These are phyloP conservation scores for Colletes collaris DNA, from an alignment of 2,888 invertebrate species.

Conservation along the genomic window DNA sequence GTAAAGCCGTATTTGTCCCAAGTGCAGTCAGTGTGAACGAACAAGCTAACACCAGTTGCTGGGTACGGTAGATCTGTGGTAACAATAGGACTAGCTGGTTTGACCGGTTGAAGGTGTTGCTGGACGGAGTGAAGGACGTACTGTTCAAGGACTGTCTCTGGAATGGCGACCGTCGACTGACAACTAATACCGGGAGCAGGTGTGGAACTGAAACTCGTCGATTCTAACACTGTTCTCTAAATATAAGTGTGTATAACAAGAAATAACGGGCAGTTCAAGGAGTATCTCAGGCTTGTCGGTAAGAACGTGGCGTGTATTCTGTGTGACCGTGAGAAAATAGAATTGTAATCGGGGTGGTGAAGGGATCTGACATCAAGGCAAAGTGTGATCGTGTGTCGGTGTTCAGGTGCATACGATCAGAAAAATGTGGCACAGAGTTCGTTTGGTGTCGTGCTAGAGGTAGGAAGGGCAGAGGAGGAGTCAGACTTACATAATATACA, in stretches of 20 bases:
- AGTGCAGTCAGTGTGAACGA: constrained; percentile 80
- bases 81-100: constrained; percentile 64
- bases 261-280: constrained; percentile 29
- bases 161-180: constrained; percentile 55
- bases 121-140: constrained; percentile 21
- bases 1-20: constrained; percentile 80
- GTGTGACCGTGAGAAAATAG: constrained; percentile 37
- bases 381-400: constrained; percentile 19
- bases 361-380: constrained; percentile 26
- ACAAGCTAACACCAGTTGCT: constrained; percentile 83
- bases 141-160: constrained; percentile 36
- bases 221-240: constrained; percentile 69
- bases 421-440: constrained; percentile 9
- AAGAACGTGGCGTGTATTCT: constrained; percentile 13
- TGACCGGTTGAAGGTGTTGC: constrained; percentile 59
- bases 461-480: constrained; percentile 85
- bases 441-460: constrained; percentile 66
- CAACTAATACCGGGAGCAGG: constrained; percentile 64
- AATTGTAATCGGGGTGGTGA: constrained; percentile 15
- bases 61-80: constrained; percentile 71
- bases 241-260: constrained; percentile 47
- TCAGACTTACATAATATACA: constrained; percentile 82
- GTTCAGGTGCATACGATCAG: constrained; percentile 39
- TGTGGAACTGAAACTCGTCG: constrained; percentile 59
- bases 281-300: constrained; percentile 23